These are phyloP conservation scores for Pseudois nayaur DNA, from an alignment of 2,113 vertebrate species.

Conservation along the genomic window DNA sequence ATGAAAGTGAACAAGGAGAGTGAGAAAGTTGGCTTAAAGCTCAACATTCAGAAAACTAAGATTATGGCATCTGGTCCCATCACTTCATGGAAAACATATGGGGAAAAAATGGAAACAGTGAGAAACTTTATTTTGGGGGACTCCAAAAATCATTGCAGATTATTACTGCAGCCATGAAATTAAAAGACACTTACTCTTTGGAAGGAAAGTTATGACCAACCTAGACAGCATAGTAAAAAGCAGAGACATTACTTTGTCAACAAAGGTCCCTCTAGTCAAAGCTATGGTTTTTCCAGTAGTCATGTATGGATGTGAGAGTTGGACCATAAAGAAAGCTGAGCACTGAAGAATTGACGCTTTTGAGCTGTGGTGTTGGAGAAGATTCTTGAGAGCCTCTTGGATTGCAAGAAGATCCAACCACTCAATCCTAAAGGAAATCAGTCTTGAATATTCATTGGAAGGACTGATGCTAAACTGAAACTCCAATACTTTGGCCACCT, in stretches of 20 bases:
- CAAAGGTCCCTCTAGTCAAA: neutral
- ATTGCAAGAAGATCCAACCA: neutral
- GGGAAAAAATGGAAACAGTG: neutral
- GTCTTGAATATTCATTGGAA: neutral
- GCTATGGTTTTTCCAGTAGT: neutral
- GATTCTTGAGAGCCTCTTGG: neutral
- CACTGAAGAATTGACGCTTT: neutral
- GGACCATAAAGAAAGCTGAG: neutral
- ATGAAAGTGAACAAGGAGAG: neutral
- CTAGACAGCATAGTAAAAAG: neutral
- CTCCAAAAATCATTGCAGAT: neutral
- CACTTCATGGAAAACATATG: neutral
- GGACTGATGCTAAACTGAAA: neutral
- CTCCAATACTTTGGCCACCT: neutral
- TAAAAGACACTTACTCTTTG: neutral
- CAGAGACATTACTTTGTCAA: neutral
- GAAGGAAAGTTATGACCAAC: neutral
- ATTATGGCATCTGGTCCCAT: neutral
- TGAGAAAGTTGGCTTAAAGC: neutral
- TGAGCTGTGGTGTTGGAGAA: neutral
- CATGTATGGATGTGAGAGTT: neutral
- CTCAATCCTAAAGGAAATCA: neutral
- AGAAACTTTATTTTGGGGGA: neutral
- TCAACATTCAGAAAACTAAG: neutral
- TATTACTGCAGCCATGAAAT: neutral